Conservation (phyloP, 2,888 invertebrate genomes). For the Empis stercorea region DNA sequence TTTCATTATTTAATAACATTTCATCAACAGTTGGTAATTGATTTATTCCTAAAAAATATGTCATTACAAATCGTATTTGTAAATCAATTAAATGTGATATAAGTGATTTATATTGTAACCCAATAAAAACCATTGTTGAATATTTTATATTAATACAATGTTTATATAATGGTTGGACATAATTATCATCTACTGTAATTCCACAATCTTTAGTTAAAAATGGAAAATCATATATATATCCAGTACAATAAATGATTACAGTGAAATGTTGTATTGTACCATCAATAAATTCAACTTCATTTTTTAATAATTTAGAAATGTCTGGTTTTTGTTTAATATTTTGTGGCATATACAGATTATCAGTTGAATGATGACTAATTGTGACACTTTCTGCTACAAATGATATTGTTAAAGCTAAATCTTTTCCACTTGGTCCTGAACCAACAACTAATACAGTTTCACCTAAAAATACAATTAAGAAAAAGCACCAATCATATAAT, state of each 20-base stretch:
- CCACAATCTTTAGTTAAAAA: slow-evolving; percentile 57
- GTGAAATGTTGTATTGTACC: slow-evolving; percentile 49
- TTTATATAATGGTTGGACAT: slow-evolving; percentile 72
- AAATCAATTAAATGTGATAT: slow-evolving; percentile 75
- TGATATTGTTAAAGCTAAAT: slow-evolving; percentile 56
- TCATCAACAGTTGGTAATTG: slow-evolving; percentile 46
- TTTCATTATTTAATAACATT: slow-evolving; percentile 49
- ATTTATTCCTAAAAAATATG: slow-evolving; percentile 48
- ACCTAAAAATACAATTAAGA: slow-evolving; percentile 34
- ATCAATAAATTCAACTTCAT: slow-evolving; percentile 47
- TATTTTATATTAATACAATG: slow-evolving; percentile 69
- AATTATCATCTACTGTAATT: slow-evolving; percentile 57
- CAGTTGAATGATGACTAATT: slow-evolving; percentile 54
- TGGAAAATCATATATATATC: slow-evolving; percentile 62
- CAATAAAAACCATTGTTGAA: slow-evolving; percentile 70
- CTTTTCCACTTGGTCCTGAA: slow-evolving; percentile 76
- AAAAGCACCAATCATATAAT: no score
- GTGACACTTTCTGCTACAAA: slow-evolving; percentile 46
- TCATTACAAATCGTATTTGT: slow-evolving; percentile 53
- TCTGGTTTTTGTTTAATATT: slow-evolving; percentile 56
- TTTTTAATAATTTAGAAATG: slow-evolving; percentile 40
- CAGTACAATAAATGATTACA: slow-evolving; percentile 63
- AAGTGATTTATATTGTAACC: slow-evolving; percentile 65
- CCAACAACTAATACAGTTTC: slow-evolving; percentile 65
- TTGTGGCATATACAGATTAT: slow-evolving; percentile 47